phyloP scores from a whole-genome alignment of 2,113 vertebrate species.

The Pelmatolapia mariae region DNA sequence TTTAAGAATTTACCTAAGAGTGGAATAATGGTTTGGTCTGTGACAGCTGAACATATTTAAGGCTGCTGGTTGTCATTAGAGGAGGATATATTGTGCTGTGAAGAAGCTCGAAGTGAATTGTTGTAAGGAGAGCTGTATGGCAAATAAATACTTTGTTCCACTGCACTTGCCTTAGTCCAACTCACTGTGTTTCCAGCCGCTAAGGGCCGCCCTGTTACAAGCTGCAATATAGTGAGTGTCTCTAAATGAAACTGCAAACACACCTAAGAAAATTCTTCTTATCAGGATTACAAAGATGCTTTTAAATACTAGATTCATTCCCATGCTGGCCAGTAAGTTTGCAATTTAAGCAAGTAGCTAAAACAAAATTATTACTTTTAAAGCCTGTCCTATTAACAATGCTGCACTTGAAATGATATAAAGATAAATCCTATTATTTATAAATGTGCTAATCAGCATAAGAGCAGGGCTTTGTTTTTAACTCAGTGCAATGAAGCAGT shows the following conservation, averaged over 20 bases:
- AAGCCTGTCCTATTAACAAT: background rate
- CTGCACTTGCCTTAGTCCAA: no score
- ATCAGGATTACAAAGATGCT: slow-evolving; percentile 32
- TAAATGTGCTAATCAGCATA: background rate
- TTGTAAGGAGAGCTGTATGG: no score
- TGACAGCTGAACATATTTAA: no score
- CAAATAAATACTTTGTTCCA: no score
- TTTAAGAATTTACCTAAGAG: no score
- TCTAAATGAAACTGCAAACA: slow-evolving; percentile 15
- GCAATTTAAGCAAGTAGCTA: background rate
- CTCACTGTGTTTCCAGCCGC: no score
- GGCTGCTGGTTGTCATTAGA: no score
- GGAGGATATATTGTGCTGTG: no score
- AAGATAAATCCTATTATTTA: background rate
- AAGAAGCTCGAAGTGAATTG: no score
- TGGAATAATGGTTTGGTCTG: no score
- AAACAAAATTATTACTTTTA: slow-evolving; percentile 25
- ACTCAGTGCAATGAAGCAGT: background rate
- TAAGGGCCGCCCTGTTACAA: no score
- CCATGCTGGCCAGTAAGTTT: background rate
- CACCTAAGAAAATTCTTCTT: slow-evolving; percentile 24
- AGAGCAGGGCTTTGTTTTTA: background rate
- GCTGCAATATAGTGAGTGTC: slow-evolving; percentile 40
- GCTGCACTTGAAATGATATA: background rate
- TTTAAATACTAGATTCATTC: slow-evolving; percentile 15